These are phyloP conservation scores for Diphyllodes magnificus DNA, from an alignment of 2,113 vertebrate species.

Conservation along the genomic window DNA sequence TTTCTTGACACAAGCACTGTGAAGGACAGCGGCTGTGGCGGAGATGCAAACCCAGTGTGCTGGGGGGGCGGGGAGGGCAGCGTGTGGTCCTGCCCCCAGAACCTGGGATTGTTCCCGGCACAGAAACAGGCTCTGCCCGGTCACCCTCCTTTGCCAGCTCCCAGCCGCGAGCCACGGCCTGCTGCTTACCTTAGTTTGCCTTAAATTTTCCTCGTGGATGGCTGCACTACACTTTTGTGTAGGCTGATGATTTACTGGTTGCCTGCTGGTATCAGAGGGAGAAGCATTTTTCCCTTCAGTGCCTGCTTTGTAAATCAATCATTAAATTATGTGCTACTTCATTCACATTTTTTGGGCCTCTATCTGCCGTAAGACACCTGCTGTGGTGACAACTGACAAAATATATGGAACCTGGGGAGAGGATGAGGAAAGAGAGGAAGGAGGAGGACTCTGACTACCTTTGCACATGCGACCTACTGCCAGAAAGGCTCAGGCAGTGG, in stretches of 20 bases:
- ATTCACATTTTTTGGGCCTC: not conserved
- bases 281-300: not conserved
- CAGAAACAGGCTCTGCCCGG: fast-evolving
- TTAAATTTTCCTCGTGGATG: not conserved
- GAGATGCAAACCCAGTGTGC: fast-evolving
- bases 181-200: not conserved
- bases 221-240: not conserved
- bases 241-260: not conserved
- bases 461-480: not conserved
- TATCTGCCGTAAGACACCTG: not conserved
- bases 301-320: slow-evolving; percentile 7
- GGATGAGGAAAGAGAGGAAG: not conserved
- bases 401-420: not conserved
- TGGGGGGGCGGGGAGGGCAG: not conserved
- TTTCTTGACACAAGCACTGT: not conserved
- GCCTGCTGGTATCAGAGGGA: not conserved
- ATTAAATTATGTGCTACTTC: slow-evolving; percentile 8
- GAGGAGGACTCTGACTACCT: not conserved
- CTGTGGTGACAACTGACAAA: slow-evolving; percentile 2
- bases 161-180: not conserved
- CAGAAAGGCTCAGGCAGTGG: not conserved
- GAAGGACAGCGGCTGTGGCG: not conserved
- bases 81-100: fast-evolving
- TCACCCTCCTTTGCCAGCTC: not conserved
- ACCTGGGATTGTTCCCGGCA: not conserved